Conservation (phyloP, 1,140 invertebrate genomes). For the Apis mellifera region DNA sequence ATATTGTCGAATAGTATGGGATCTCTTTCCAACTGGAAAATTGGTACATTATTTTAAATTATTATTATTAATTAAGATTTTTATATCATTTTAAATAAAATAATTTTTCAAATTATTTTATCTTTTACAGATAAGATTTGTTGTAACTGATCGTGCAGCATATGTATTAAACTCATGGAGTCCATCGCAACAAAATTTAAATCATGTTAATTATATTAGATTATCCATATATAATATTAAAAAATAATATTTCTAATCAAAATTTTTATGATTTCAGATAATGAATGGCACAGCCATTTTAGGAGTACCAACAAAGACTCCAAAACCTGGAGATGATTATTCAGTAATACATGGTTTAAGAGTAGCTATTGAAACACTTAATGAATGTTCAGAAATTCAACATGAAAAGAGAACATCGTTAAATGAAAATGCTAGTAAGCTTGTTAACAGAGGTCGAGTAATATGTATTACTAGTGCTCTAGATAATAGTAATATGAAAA, state of each 20-base stretch:
- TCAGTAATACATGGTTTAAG: slow-evolving; percentile 92
- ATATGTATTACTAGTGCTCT: slow-evolving; percentile 94
- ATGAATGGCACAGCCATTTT: slow-evolving; percentile 88
- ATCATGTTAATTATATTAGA: slow-evolving; percentile 84
- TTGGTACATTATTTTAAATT: slow-evolving; percentile 82
- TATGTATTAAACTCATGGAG: slow-evolving; percentile 92
- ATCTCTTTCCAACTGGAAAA: slow-evolving; percentile 94
- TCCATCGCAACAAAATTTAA: slow-evolving; percentile 90
- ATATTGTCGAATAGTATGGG: slow-evolving; percentile 98
- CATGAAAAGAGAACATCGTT: slow-evolving; percentile 82
- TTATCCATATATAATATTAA: background rate
- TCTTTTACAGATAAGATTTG: slow-evolving; percentile 87
- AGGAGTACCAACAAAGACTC: slow-evolving; percentile 84
- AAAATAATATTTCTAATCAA: background rate
- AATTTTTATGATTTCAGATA: slow-evolving; percentile 78
- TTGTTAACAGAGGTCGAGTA: slow-evolving; percentile 89
- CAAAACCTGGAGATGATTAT: slow-evolving; percentile 83
- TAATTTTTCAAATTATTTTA: slow-evolving; percentile 14
- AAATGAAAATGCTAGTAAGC: slow-evolving; percentile 82
- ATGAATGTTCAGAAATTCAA: slow-evolving; percentile 90
- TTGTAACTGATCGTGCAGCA: slow-evolving; percentile 90
- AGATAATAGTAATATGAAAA: slow-evolving; percentile 91
- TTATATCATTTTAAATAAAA: slow-evolving; percentile 17
- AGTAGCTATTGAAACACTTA: slow-evolving; percentile 92
- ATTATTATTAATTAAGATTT: background rate